Evolutionary conservation across 2,888 invertebrate genomes (phyloP), one percentile per base, ranked within the genome.

Genomic region (Lydus trimaculatus): DNA sequence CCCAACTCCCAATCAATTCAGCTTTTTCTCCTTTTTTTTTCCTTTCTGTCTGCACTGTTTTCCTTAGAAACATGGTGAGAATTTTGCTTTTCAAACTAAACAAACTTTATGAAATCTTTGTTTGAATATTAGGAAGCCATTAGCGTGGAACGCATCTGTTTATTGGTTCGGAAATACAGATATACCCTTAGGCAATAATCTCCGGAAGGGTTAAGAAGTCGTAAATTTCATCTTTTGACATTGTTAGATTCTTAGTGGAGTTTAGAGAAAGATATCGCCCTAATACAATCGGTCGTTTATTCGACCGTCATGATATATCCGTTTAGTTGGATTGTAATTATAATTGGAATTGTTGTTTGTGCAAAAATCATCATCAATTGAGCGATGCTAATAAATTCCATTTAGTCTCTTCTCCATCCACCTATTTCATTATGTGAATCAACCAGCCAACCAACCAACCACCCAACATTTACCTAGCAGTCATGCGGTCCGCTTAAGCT

Each of bases 401-500:
- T n/a, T n/a, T n/a, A 13, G 8, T 9, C 7, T 5, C 13, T 23
- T 3, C 23, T 13, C 52, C 3, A 23, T 20, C 48, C 23, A 52
- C 52, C 20, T 52, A 20, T 52, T 23, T 52, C 23, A 20, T 20
- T 25, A 43, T 43, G 23, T 13, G 52, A 52, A 52, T 52, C 52
- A 52, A 43, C 33, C 39, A 17, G 17, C 5, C 43, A 48, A 48
- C 43, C 48, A 48, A 36, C 39, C 43, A 52, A 58, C 60, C 67
- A 61, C 66, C 70, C 43, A 67, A 68, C 81, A 77, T 82, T 83
- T 82, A 84, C 84, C 83, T 84, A 81, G 79, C 82, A 84, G 83
- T 83, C 84, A 81, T 83, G 84, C 83, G 84, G 83, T 83, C 82
- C 84, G 81, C 81, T 81, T 84, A 84, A 84, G 83, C 83, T 81